phyloP scores from a whole-genome alignment of 2,797 vertebrate species.

The Alca torda region DNA sequence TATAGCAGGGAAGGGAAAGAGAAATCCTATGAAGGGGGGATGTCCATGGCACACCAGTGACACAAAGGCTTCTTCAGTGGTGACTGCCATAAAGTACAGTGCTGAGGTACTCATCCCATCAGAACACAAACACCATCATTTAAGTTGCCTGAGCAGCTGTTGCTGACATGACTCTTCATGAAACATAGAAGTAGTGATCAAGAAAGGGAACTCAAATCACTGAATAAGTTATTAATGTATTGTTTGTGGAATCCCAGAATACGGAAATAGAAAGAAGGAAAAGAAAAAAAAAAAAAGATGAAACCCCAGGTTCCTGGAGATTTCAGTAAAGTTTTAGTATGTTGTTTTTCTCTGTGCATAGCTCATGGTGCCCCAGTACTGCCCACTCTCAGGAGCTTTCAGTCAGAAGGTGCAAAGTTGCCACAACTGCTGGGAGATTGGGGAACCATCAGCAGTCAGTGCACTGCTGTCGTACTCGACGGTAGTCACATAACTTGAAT shows the following conservation, averaged over 20 bases:
- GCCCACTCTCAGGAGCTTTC: not conserved
- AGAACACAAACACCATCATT: not conserved
- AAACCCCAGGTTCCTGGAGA: not conserved
- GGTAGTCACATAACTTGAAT: not conserved
- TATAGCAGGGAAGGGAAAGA: not conserved
- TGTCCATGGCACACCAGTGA: not conserved
- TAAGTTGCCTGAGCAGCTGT: not conserved
- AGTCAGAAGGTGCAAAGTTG: not conserved
- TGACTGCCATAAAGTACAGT: not conserved
- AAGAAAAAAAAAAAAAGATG: no score
- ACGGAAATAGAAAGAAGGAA: not conserved
- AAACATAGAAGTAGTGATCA: not conserved
- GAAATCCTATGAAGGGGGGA: not conserved
- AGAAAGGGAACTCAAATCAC: not conserved
- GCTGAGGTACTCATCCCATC: not conserved
- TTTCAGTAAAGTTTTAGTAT: not conserved
- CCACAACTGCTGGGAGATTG: not conserved
- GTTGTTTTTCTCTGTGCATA: not conserved
- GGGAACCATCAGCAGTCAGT: not conserved
- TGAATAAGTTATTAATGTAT: not conserved
- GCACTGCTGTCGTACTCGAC: fast-evolving
- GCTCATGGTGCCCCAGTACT: not conserved
- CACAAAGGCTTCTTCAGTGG: not conserved
- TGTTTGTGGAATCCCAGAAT: not conserved
- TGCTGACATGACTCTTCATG: not conserved